Evolutionary conservation across 2,888 invertebrate genomes (phyloP).

Genomic region (Deroplatys truncata): DNA sequence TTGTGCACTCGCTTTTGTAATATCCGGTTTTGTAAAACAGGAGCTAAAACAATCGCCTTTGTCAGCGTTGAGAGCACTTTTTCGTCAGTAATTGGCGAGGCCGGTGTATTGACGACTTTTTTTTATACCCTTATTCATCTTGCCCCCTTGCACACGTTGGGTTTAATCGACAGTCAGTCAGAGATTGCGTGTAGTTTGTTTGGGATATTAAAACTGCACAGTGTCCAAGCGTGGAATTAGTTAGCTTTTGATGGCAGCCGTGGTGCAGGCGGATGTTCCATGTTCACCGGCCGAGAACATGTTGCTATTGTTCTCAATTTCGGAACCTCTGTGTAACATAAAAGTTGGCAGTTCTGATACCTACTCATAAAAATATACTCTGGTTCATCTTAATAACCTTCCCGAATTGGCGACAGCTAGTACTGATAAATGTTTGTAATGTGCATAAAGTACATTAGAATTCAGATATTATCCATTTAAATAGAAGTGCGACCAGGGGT

Average conservation of each 20-base stretch:
- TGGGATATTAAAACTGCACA: background rate
- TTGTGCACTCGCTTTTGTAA: background rate
- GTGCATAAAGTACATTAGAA: too few species aligned
- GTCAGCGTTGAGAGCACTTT: background rate
- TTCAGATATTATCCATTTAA: too few species aligned
- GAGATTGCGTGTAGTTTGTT: background rate
- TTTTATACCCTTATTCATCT: background rate
- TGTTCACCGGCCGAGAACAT: background rate
- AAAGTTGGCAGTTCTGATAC: background rate
- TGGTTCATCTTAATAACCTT: too few species aligned
- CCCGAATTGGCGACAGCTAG: too few species aligned
- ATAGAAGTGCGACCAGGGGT: too few species aligned
- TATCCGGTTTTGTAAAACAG: background rate
- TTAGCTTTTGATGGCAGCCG: background rate
- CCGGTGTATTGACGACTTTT: background rate
- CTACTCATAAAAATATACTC: too few species aligned
- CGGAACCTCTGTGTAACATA: background rate
- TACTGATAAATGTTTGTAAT: too few species aligned
- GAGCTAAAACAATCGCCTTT: background rate
- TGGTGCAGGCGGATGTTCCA: background rate
- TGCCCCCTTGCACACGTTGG: background rate
- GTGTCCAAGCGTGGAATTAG: background rate
- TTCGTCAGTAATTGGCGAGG: background rate
- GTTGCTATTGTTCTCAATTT: background rate
- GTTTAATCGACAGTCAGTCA: background rate